Conservation (phyloP, 2,888 invertebrate species). For the Willowsia nigromaculata region DNA sequence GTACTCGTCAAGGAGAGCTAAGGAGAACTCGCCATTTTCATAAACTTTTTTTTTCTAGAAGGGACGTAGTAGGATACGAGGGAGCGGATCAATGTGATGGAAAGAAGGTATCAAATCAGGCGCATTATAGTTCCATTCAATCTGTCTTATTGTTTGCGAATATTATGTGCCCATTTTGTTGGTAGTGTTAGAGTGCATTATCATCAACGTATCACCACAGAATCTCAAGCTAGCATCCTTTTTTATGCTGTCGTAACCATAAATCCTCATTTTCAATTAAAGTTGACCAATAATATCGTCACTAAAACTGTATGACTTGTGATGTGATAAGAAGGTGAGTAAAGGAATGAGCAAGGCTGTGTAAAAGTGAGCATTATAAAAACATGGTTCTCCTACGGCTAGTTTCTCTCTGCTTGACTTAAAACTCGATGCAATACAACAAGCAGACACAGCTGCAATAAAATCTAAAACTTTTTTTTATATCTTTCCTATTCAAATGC, state of each 20-base stretch:
- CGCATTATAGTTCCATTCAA: conserved; percentile 38
- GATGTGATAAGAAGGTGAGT: conserved; percentile 15
- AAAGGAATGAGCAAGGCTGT: neutral
- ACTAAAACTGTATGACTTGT: conserved; percentile 31
- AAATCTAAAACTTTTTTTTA: conserved; percentile 45
- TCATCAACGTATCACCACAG: neutral
- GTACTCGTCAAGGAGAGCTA: no score
- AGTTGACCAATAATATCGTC: conserved; percentile 55
- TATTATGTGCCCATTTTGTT: conserved; percentile 34
- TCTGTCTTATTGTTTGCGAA: neutral
- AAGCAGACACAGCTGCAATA: conserved; percentile 33
- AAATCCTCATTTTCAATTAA: conserved; percentile 69
- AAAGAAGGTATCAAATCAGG: conserved; percentile 50
- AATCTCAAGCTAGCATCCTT: conserved; percentile 30
- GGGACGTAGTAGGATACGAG: neutral
- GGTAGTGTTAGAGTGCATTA: no score
- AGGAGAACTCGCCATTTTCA: neutral
- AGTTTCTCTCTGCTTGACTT: neutral
- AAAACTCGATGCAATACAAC: neutral
- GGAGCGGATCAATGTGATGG: neutral
- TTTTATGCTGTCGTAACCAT: conserved; percentile 63
- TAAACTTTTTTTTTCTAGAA: neutral
- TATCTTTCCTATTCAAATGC: conserved; percentile 48
- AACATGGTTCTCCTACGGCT: neutral
- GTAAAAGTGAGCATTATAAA: neutral